These are phyloP conservation scores for Podarcis lilfordi DNA, from an alignment of 2,797 vertebrate species.

Conservation along the genomic window DNA sequence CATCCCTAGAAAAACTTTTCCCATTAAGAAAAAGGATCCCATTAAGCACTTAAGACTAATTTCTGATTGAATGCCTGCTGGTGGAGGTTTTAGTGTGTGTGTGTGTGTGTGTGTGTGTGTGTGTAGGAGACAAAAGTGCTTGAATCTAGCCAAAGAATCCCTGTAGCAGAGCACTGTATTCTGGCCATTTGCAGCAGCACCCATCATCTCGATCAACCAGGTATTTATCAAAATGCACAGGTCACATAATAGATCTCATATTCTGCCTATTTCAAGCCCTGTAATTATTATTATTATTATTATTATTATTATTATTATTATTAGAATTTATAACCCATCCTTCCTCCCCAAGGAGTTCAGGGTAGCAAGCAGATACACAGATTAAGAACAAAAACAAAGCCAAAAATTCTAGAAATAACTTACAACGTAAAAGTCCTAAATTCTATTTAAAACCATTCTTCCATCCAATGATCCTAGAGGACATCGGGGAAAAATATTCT, in stretches of 20 bases:
- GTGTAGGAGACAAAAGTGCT: background rate
- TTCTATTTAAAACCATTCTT: no score
- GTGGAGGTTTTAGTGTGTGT: background rate
- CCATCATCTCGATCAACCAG: background rate
- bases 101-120: no score
- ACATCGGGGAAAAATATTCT: no score
- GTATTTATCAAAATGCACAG: background rate
- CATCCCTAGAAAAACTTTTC: background rate
- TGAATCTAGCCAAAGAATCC: background rate
- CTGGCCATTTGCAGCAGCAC: background rate
- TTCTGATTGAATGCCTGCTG: background rate
- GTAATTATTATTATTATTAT: background rate
- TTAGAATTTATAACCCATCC: no score
- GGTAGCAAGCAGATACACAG: background rate
- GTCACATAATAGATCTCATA: background rate
- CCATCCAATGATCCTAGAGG: no score
- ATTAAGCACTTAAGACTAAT: slow-evolving; percentile 4
- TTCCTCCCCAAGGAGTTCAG: background rate
- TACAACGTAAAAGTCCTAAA: no score
- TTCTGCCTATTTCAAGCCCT: background rate
- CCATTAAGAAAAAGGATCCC: background rate
- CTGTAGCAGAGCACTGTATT: background rate
- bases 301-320: no score
- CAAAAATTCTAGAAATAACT: no score
- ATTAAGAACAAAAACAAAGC: no score